A percentile compares a stretch with the other conserved stretches of the same genome.
phyloP scores from a whole-genome alignment of 2,797 vertebrate genomes.

The Yasuhikotakia modesta region DNA sequence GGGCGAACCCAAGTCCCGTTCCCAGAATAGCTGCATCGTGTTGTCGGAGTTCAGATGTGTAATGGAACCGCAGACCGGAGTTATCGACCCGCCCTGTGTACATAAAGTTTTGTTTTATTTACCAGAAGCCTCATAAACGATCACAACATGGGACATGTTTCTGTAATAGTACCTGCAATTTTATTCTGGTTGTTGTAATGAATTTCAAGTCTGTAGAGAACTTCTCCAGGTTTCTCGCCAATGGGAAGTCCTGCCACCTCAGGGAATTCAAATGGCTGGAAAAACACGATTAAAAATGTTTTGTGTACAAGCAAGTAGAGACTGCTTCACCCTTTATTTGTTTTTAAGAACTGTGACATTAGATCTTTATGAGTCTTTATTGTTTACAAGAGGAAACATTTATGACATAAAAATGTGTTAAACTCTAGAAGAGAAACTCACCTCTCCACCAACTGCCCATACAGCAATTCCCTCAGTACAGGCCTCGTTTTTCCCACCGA shows the following conservation, averaged over 20 bases:
- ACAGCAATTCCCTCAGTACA: slow-evolving; percentile 64
- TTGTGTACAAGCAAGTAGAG: no score
- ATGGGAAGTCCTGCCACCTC: slow-evolving; percentile 68
- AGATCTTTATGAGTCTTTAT: no score
- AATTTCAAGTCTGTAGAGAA: slow-evolving; percentile 70
- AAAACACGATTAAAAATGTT: not conserved
- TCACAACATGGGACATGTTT: not conserved
- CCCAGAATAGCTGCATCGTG: slow-evolving; percentile 66
- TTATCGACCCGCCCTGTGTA: slow-evolving; percentile 69
- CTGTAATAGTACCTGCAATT: slow-evolving; percentile 57
- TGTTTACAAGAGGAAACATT: not conserved
- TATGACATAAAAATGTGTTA: not conserved
- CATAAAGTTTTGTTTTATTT: not conserved
- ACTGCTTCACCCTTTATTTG: no score
- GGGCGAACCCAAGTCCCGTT: slow-evolving; percentile 54
- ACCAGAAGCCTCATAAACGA: not conserved
- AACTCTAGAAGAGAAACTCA: slow-evolving; percentile 51
- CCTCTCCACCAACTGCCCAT: slow-evolving; percentile 75
- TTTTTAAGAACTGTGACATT: no score
- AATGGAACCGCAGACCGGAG: slow-evolving; percentile 72
- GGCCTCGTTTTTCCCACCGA: fast-evolving
- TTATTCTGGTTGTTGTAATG: slow-evolving; percentile 72
- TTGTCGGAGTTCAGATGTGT: slow-evolving; percentile 65
- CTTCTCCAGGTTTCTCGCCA: slow-evolving; percentile 56
- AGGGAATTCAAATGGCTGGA: slow-evolving; percentile 68